A percentile compares a stretch with the other conserved stretches of the same genome.
These are phyloP conservation scores for Clangula hyemalis DNA, from an alignment of 2,797 vertebrate species.

Conservation along the genomic window DNA sequence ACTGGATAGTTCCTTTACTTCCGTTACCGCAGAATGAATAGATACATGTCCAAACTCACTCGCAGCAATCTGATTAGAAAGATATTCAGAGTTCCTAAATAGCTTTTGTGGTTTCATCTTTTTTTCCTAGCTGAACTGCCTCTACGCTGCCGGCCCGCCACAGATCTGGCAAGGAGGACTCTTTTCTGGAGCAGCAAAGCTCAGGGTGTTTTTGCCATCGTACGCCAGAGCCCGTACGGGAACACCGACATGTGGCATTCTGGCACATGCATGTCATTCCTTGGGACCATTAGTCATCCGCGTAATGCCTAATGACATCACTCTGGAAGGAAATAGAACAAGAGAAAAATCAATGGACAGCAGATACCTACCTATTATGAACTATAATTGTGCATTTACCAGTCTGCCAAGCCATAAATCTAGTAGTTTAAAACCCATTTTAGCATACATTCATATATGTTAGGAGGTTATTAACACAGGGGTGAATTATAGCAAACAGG, in stretches of 20 bases:
- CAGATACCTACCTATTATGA: conserved; percentile 63
- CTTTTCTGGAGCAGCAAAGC: conserved; percentile 62
- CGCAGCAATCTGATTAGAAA: conserved; percentile 60
- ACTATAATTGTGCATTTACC: conserved; percentile 66
- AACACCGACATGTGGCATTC: conserved; percentile 33
- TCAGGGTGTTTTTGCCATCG: conserved; percentile 51
- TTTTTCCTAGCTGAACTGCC: conserved; percentile 27
- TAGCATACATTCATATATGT: conserved; percentile 69
- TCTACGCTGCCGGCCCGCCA: conserved; percentile 43
- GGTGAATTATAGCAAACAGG: conserved; percentile 64
- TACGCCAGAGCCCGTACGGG: not conserved
- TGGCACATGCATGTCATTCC: conserved; percentile 42
- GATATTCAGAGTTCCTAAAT: conserved; percentile 53
- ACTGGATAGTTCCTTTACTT: conserved; percentile 64
- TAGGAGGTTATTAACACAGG: conserved; percentile 59
- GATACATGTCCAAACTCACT: conserved; percentile 62
- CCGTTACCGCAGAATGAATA: conserved; percentile 59
- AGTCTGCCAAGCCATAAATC: conserved; percentile 70
- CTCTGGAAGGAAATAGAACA: conserved; percentile 67
- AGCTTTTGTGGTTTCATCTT: conserved; percentile 71
- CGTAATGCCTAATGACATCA: conserved; percentile 67
- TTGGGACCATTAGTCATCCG: conserved; percentile 49
- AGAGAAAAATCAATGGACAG: conserved; percentile 70
- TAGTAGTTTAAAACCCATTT: conserved; percentile 67
- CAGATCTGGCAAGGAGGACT: conserved; percentile 48